Evolutionary conservation across 2,797 vertebrate genomes (phyloP), one percentile per base, ranked within the genome.

Genomic region (Merluccius polli): DNA sequence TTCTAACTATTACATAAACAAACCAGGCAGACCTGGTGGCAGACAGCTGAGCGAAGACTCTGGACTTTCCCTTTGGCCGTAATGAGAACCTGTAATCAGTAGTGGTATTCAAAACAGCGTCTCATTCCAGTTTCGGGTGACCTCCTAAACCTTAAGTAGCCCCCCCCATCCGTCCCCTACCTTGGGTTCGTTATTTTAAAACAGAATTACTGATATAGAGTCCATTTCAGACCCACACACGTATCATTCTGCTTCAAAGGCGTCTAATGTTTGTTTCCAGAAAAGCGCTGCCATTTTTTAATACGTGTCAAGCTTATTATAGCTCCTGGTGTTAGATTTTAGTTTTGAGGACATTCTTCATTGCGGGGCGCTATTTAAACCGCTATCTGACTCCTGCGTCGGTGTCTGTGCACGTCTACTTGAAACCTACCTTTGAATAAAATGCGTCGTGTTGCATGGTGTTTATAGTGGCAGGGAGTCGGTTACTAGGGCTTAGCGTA

Each of bases 1-100:
- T 4, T 68, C 76, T 79, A 77, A 75, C 83, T 77, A 72, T 89
- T 85, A 86, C 86, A 85, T 85, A 91, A 90, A 89, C 87, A 89
- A 83, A 82, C 76, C 80, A 81, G 44, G 77, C 79, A 70, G 33
- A 68, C 74, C 65, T 71, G 79, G 78, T 77, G 79, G 74, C 71
- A 71, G 71, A 31, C 48, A 16, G 68, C 71, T 52, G 70, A 11
- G n/a, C 11, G 0, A 11, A 27, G 59, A n/a, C 24, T 27, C 75
- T 35, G 88, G 87, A 89, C 78, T 89, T 91, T 83, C 89, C 86
- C 88, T 83, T 80, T 79, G 84, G 24, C 79, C 73, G 72, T 68
- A 72, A 75, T 44, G 65, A 81, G 35, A 71, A 30, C 59, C 36
- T 32, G 67, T 27, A 12, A 65, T 65, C 6, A 65, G 59, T 65